Evolutionary conservation across 2,888 invertebrate species (phyloP).

Genomic region (Myopa testacea): DNA sequence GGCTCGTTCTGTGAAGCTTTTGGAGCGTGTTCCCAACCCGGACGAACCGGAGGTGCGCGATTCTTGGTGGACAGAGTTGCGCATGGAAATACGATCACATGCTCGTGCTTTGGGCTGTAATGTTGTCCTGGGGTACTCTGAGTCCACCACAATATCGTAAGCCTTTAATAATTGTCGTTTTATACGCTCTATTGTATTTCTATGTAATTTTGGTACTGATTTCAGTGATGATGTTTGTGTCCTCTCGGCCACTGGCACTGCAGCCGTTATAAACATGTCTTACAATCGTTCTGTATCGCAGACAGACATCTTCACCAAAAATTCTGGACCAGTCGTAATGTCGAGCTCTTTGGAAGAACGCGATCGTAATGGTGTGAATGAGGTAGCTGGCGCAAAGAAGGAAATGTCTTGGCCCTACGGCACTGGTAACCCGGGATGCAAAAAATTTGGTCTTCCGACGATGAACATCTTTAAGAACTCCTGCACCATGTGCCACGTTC

Average conservation of each 20-base stretch:
- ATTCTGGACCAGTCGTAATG: slow-evolving; percentile 64
- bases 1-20: slow-evolving; percentile 84
- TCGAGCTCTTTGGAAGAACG: slow-evolving; percentile 71
- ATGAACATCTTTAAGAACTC: slow-evolving; percentile 52
- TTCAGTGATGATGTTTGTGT: slow-evolving; percentile 94
- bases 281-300: slow-evolving; percentile 67
- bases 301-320: slow-evolving; percentile 59
- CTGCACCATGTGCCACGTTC: slow-evolving; percentile 79
- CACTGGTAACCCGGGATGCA: slow-evolving; percentile 47
- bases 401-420: slow-evolving; percentile 54
- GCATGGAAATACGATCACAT: slow-evolving; percentile 95
- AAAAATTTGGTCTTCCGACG: slow-evolving; percentile 51
- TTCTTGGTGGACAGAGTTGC: slow-evolving; percentile 96
- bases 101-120: slow-evolving; percentile 92
- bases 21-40: slow-evolving; percentile 83
- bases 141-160: slow-evolving; percentile 92
- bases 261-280: slow-evolving; percentile 81
- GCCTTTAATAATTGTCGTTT: slow-evolving; percentile 44
- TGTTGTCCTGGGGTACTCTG: slow-evolving; percentile 93
- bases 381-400: slow-evolving; percentile 25
- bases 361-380: slow-evolving; percentile 61
- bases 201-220: slow-evolving; percentile 2
- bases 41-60: slow-evolving; percentile 93
- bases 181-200: too few relatives aligned
- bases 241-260: slow-evolving; percentile 92